Percentiles rank a stretch among this genome's conserved stretches.
These are phyloP conservation scores for Limonius californicus DNA, from an alignment of 1,140 invertebrate species.

Conservation along the genomic window DNA sequence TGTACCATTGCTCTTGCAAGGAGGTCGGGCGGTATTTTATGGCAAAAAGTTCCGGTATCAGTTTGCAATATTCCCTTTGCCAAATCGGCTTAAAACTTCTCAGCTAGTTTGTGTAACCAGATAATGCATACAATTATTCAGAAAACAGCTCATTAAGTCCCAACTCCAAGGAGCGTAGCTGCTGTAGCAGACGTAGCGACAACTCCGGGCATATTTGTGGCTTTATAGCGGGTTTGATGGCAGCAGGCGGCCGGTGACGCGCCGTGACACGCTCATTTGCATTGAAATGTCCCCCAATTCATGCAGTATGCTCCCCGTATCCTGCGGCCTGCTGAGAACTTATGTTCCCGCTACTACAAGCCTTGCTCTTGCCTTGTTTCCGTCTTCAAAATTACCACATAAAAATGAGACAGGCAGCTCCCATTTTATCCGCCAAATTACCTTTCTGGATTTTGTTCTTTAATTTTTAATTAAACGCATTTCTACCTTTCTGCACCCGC, in stretches of 20 bases:
- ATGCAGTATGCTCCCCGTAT: constrained; percentile 27
- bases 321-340: constrained; percentile 24
- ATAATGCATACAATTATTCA: constrained; percentile 13
- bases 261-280: constrained; percentile 30
- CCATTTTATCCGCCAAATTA: not conserved
- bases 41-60: constrained; percentile 1
- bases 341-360: constrained; percentile 22
- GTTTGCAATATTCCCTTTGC: not conserved
- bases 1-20: not conserved
- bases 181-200: constrained; percentile 14
- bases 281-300: constrained; percentile 34
- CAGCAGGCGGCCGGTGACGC: constrained; percentile 25
- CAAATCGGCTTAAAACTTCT: constrained; percentile 8
- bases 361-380: constrained; percentile 7
- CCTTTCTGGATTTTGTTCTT: constrained; percentile 4
- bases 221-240: constrained; percentile 24
- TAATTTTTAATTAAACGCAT: constrained; percentile 11
- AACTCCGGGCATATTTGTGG: constrained; percentile 16
- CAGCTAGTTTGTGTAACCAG: constrained; percentile 6
- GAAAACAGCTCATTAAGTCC: constrained; percentile 8
- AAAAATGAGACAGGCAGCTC: constrained; percentile 1
- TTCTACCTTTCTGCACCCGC: not conserved
- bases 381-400: constrained; percentile 10
- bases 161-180: constrained; percentile 1
- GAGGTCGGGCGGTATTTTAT: not conserved